These are phyloP conservation scores for Pogonus chalceus DNA, from an alignment of 1,140 invertebrate species.

Conservation along the genomic window DNA sequence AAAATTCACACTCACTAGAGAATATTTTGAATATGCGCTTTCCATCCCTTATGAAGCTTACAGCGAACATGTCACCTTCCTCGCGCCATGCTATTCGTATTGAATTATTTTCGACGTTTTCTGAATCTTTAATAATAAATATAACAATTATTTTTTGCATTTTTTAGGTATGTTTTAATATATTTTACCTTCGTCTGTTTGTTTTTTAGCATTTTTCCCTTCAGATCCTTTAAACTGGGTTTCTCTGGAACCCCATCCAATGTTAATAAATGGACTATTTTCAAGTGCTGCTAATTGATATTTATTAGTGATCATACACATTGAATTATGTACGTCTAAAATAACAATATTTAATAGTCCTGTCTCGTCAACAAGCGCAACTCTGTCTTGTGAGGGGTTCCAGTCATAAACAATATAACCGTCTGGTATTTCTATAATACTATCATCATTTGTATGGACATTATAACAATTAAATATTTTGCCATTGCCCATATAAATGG, in stretches of 20 bases:
- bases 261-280: neutral
- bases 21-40: neutral
- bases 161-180: no score
- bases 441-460: neutral
- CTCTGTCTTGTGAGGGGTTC: neutral
- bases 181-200: no score
- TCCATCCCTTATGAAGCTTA: slow-evolving; percentile 8
- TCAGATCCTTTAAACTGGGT: neutral
- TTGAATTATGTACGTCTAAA: neutral
- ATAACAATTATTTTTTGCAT: no score
- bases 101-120: neutral
- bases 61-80: slow-evolving; percentile 28
- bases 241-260: neutral
- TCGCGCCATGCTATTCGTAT: slow-evolving; percentile 25
- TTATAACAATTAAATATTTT: neutral
- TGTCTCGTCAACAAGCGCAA: neutral
- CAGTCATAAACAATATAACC: neutral
- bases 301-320: neutral
- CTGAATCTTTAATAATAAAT: neutral
- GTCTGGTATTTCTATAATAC: neutral
- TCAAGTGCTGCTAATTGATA: neutral
- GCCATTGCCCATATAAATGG: neutral
- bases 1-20: neutral
- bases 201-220: neutral
- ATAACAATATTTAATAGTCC: neutral